Conservation (phyloP, 2,888 invertebrate genomes). For the Maniola hyperantus region DNA sequence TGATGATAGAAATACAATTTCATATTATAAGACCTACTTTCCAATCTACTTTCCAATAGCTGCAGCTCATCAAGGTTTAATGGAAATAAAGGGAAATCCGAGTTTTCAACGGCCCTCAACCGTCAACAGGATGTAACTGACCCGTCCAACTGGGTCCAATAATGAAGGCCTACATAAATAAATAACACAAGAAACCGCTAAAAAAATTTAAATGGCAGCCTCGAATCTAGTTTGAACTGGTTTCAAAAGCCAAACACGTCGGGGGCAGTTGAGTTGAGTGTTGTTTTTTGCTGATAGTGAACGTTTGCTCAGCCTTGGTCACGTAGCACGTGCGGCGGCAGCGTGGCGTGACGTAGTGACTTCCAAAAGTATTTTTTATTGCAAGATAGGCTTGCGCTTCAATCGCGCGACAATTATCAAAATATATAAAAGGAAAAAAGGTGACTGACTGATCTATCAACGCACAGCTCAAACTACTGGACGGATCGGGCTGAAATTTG, state of each 20-base stretch:
- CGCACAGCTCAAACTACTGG: too few relatives aligned
- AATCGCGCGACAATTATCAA: too few relatives aligned
- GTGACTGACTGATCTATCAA: too few relatives aligned
- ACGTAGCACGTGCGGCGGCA: neutral
- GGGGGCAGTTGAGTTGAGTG: neutral
- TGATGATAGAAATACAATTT: too few relatives aligned
- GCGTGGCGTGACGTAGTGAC: neutral
- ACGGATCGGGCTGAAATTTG: too few relatives aligned
- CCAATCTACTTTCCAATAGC: too few relatives aligned
- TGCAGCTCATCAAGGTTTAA: too few relatives aligned
- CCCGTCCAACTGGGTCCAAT: constrained; percentile 29
- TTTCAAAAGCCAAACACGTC: neutral
- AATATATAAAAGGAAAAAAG: too few relatives aligned
- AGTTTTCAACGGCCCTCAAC: constrained; percentile 15
- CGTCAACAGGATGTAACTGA: constrained; percentile 32
- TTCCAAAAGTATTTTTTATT: too few relatives aligned
- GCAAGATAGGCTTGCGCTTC: too few relatives aligned
- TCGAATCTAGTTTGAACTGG: constrained; percentile 14
- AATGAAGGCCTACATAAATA: constrained; percentile 5
- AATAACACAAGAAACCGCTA: neutral
- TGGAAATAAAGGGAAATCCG: too few relatives aligned
- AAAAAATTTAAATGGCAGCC: constrained; percentile 3
- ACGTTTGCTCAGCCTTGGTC: neutral
- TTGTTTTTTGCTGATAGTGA: neutral
- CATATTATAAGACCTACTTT: too few relatives aligned